phyloP scores from a whole-genome alignment of 2,113 vertebrate species.

The Rhinogobius similis region DNA sequence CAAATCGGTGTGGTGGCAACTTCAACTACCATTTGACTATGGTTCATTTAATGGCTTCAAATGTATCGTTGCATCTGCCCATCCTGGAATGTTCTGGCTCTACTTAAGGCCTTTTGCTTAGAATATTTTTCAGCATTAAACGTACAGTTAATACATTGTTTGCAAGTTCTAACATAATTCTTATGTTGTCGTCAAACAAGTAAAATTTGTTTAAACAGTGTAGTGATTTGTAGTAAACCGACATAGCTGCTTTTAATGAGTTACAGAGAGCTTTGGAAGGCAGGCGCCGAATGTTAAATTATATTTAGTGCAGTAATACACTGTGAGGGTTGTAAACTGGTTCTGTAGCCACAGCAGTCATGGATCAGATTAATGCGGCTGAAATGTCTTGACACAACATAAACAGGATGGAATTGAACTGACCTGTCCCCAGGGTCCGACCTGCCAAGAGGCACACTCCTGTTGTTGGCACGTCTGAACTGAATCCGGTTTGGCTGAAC shows the following conservation, averaged over 20 bases:
- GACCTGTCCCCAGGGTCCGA: slow-evolving; percentile 97
- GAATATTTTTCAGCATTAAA: neutral
- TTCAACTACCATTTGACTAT: slow-evolving; percentile 71
- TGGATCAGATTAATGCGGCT: neutral
- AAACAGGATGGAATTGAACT: slow-evolving; percentile 19
- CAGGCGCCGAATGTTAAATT: neutral
- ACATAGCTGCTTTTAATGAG: neutral
- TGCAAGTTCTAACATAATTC: neutral
- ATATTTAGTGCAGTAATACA: neutral
- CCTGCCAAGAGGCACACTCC: slow-evolving; percentile 97
- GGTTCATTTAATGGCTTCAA: slow-evolving; percentile 82
- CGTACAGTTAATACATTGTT: neutral
- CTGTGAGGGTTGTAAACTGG: neutral
- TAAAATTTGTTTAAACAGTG: neutral
- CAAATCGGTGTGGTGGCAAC: slow-evolving; percentile 75
- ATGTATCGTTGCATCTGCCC: slow-evolving; percentile 69
- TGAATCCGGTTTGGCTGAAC: slow-evolving; percentile 85
- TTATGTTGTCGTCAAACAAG: neutral
- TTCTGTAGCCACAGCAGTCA: neutral
- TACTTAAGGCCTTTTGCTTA: neutral
- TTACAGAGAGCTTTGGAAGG: neutral
- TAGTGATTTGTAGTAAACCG: neutral
- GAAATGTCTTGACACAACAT: neutral
- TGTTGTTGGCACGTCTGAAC: slow-evolving; percentile 91
- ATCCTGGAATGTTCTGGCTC: slow-evolving; percentile 51